Evolutionary conservation across 2,888 invertebrate species (phyloP).

Genomic region (Coelopa pilipes): DNA sequence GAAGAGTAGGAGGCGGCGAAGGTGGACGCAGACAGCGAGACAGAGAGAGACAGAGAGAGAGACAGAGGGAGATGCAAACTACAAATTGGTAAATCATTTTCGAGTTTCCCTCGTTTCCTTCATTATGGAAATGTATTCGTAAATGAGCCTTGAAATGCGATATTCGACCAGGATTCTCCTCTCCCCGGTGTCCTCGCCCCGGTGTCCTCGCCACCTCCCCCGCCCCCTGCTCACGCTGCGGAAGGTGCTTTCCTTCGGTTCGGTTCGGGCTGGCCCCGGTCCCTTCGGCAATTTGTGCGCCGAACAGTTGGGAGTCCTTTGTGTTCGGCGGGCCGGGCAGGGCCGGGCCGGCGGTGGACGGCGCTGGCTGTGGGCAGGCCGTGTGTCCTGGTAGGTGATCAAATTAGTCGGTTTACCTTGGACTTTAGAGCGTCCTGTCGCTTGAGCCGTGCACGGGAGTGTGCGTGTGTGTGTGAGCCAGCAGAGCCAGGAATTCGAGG

Average conservation of each 20-base stretch:
- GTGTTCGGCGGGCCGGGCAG: neutral
- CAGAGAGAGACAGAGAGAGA: no score
- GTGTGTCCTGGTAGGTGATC: slow-evolving; percentile 31
- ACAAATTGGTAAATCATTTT: no score
- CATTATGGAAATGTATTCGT: slow-evolving; percentile 33
- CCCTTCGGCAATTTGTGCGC: slow-evolving; percentile 24
- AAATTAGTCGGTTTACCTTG: slow-evolving; percentile 34
- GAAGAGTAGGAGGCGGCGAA: neutral
- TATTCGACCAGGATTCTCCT: neutral
- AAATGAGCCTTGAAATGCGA: slow-evolving; percentile 35
- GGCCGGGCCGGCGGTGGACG: no score
- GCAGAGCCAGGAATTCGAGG: slow-evolving; percentile 18
- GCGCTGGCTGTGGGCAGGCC: no score
- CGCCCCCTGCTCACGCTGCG: neutral
- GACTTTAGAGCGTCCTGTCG: neutral
- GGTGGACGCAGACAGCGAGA: neutral
- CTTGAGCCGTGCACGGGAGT: neutral
- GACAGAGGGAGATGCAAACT: neutral
- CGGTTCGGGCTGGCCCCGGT: neutral
- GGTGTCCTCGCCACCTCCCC: neutral
- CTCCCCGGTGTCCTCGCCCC: neutral
- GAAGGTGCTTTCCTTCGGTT: slow-evolving; percentile 4
- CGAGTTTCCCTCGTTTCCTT: slow-evolving; percentile 10
- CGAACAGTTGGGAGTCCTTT: slow-evolving; percentile 36
- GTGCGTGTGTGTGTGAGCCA: neutral